Base-by-base conservation (phyloP, 2,888 invertebrate species). In the Eudasyphora cyanicolor region DNA sequence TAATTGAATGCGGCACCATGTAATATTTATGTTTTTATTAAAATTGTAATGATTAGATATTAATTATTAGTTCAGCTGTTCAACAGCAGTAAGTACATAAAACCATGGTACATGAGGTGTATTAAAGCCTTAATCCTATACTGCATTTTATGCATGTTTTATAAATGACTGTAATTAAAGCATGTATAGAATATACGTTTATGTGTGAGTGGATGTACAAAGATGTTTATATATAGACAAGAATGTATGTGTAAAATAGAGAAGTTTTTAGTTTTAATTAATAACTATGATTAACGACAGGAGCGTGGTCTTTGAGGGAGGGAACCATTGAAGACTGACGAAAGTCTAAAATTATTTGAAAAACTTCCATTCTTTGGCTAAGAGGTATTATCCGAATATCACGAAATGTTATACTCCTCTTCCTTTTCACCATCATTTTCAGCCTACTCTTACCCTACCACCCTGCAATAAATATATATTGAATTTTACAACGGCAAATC, bases 51-150 rank as follows among this genome's bases (percentile, higher is more conserved):
- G 42, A 67, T 67, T 67, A 67, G 42, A 2, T 24, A 27, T 6
- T 27, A 35, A 67, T 67, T 60, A 29, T 60, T 60, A 29, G 60
- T 45, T 45, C 7, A 45, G 45, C 45, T 45, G 45, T 6, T 21
- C 0, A 64, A n/a, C 64, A 32, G 19, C n/a, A 64, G 8, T 10
- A 35, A 0, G 19, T 17, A 38, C 21, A 38, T 62, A 24, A 57
- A 57, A 57, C 24, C 57, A 14, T 45, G 24, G 51, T 2, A n/a
- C 45, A 17, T 7, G n/a, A 57, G 24, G 12, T 73, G 42, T 45
- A 51, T 73, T 60, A 12, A 32, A 69, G 79, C 76, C 82, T 67
- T 21, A 64, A 38, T 54, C n/a, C 64, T 82, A 76, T 73, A 64
- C 82, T 54, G 73, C 51, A 74, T 49, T 82, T 82, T 42, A 27